Evolutionary conservation across 2,888 invertebrate species (phyloP).

Genomic region (Plebejus argus): DNA sequence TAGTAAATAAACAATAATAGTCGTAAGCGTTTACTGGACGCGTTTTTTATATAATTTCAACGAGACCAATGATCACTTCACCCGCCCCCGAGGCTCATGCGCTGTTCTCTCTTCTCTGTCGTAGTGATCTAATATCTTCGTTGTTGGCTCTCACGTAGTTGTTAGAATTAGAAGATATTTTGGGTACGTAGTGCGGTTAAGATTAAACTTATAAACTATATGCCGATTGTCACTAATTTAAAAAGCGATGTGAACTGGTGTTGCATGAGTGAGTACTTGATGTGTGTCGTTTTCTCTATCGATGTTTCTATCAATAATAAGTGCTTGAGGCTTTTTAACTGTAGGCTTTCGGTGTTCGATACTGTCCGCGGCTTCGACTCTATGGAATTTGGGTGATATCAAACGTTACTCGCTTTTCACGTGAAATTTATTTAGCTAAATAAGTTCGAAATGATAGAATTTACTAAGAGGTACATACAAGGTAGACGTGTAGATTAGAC

Average conservation of each 20-base stretch:
- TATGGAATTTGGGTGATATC: constrained; percentile 79
- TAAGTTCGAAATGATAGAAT: constrained; percentile 58
- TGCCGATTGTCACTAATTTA: constrained; percentile 76
- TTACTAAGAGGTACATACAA: constrained; percentile 80
- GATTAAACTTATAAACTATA: constrained; percentile 50
- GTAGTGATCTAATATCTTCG: constrained; percentile 67
- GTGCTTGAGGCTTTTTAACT: constrained; percentile 55
- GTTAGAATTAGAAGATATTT: constrained; percentile 68
- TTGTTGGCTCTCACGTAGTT: constrained; percentile 74
- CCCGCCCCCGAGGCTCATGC: constrained; percentile 34
- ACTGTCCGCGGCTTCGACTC: constrained; percentile 62
- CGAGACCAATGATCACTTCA: constrained; percentile 55
- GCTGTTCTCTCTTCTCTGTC: constrained; percentile 41
- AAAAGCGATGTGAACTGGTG: constrained; percentile 49
- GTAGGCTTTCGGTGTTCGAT: constrained; percentile 73
- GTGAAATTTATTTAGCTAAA: constrained; percentile 30
- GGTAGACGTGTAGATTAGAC: constrained; percentile 77
- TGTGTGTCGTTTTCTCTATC: constrained; percentile 73
- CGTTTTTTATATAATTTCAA: constrained; percentile 55
- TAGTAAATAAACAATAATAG: constrained; percentile 78
- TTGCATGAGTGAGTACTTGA: constrained; percentile 50
- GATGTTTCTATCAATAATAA: constrained; percentile 54
- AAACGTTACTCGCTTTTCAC: constrained; percentile 47
- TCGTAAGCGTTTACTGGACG: constrained; percentile 57
- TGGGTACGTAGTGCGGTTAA: constrained; percentile 70